Evolutionary conservation across 2,113 vertebrate species (phyloP).

Genomic region (Sapayoa aenigma): DNA sequence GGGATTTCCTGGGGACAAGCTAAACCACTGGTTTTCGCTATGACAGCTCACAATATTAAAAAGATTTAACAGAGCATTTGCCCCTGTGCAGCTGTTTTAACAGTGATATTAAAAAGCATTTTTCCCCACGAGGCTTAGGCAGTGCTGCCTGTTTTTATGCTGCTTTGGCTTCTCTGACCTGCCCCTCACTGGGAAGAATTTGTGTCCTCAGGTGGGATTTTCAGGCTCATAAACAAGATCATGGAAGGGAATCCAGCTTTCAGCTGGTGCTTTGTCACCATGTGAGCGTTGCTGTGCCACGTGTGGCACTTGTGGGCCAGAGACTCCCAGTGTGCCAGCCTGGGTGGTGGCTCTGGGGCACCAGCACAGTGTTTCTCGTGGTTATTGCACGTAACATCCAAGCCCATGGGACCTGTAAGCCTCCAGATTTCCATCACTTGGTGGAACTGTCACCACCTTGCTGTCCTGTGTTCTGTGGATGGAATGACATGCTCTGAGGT

Average conservation of each 20-base stretch:
- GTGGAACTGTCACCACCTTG: background rate
- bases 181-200: fast-evolving
- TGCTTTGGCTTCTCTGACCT: background rate
- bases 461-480: background rate
- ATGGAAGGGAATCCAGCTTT: fast-evolving
- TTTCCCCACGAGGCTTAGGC: fast-evolving
- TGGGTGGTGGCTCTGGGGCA: background rate
- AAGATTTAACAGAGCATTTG: background rate
- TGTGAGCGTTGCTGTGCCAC: fast-evolving
- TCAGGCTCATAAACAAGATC: background rate
- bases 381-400: fast-evolving
- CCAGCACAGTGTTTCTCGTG: no score
- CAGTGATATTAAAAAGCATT: fast-evolving
- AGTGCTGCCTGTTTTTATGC: fast-evolving
- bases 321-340: no score
- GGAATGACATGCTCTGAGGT: background rate
- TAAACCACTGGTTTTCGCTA: fast-evolving
- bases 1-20: background rate
- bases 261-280: fast-evolving
- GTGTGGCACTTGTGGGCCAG: no score
- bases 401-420: fast-evolving
- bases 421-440: fast-evolving
- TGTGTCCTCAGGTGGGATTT: background rate
- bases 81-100: fast-evolving
- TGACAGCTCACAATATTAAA: fast-evolving